A percentile compares a stretch with the other conserved stretches of the same genome.
Conservation (phyloP, 2,888 invertebrate species). For the Lamellibrachia columna region DNA sequence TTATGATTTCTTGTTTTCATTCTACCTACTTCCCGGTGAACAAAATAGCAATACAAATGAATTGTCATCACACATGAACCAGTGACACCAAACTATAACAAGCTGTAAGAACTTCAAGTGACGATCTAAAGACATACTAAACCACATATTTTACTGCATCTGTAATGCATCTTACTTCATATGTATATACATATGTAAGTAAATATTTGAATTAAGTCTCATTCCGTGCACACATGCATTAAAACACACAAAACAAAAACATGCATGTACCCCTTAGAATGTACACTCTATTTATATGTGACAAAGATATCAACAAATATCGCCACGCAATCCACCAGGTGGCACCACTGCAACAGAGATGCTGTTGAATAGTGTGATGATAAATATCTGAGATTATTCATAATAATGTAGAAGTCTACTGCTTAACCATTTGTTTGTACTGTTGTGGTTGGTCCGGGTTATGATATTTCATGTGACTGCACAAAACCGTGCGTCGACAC, state of each 20-base stretch:
- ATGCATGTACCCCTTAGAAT: not conserved
- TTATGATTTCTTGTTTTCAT: not conserved
- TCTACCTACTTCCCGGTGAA: not conserved
- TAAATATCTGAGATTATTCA: not conserved
- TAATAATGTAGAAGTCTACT: not conserved
- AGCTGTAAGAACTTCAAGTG: not conserved
- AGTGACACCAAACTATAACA: not conserved
- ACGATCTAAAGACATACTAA: not conserved
- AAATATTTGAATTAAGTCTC: too few relatives aligned
- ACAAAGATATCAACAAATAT: not conserved
- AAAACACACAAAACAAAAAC: not conserved
- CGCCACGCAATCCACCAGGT: not conserved
- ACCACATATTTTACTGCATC: not conserved
- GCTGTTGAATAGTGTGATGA: too few relatives aligned
- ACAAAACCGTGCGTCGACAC: not conserved
- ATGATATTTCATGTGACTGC: not conserved
- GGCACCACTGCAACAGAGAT: not conserved
- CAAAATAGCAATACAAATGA: not conserved
- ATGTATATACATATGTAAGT: not conserved
- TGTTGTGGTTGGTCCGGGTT: not conserved
- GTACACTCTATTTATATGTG: not conserved
- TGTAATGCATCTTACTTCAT: not conserved
- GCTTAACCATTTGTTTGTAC: not conserved
- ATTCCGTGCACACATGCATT: too few relatives aligned
- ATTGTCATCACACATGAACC: not conserved